A percentile compares a stretch with the other conserved stretches of the same genome.
Evolutionary conservation across 1,140 invertebrate genomes (phyloP).

Genomic region (Drosophila sechellia): DNA sequence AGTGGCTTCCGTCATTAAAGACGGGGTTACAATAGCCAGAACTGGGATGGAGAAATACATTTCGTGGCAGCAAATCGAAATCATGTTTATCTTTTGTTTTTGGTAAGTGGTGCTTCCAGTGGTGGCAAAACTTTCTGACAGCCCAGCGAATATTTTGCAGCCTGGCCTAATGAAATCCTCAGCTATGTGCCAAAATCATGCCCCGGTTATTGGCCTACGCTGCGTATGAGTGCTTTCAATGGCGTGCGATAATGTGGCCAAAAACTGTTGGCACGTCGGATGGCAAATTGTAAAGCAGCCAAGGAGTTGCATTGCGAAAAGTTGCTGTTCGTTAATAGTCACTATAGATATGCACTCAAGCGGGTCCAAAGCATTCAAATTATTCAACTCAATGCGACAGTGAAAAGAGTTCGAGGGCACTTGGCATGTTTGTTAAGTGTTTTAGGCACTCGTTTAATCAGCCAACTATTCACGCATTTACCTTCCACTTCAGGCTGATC

Average conservation of each 20-base stretch:
- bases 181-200: slow-evolving; percentile 12
- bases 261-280: slow-evolving; percentile 1
- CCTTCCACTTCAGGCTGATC: slow-evolving; percentile 55
- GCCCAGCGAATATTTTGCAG: not conserved
- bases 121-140: not conserved
- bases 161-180: slow-evolving; percentile 4
- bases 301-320: not conserved
- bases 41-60: not conserved
- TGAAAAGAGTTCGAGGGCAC: slow-evolving; percentile 1
- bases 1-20: slow-evolving; percentile 62
- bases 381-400: slow-evolving; percentile 14
- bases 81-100: slow-evolving; percentile 18
- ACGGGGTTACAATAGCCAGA: not conserved
- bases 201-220: slow-evolving; percentile 2
- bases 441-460: slow-evolving; percentile 50
- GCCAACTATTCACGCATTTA: slow-evolving; percentile 58
- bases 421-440: slow-evolving; percentile 20
- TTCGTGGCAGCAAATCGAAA: slow-evolving; percentile 13
- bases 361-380: not conserved
- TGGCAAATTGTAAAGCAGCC: not conserved
- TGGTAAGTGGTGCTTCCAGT: slow-evolving; percentile 4
- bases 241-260: not conserved
- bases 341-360: not conserved
- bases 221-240: slow-evolving; percentile 23
- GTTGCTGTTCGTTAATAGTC: not conserved